Evolutionary conservation across 2,888 invertebrate genomes (phyloP), one percentile per base, ranked within the genome.

Genomic region (Machimus atricapillus): DNA sequence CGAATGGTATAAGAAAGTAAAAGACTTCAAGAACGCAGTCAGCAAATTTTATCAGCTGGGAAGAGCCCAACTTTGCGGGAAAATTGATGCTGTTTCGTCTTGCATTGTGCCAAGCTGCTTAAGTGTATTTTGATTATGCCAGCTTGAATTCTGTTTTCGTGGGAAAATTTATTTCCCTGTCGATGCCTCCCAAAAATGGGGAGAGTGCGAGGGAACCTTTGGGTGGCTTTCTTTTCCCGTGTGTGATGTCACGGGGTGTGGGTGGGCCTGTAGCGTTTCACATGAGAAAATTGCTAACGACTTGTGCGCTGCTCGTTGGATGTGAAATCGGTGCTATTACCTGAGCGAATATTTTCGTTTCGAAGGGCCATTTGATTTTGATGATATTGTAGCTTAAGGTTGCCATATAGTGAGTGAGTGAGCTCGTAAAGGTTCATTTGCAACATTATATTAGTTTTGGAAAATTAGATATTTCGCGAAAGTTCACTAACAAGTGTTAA

Each of bases 21-120:
- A 40, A 73, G 40, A 83, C 66, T 40, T 74, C 8, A 19, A 34
- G 73, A 83, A 66, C 66, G 40, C 37, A 83, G 83, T 83, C 83
- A 83, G 83, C 83, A 83, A 73, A 83, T 83, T 83, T 83, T 83
- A 83, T 83, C 66, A 66, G 34, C 37, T 83, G 58, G 27, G 37
- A 83, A 40, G 31, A 73, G 73, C 19, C 73, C 12, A 83, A 83
- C 37, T 66, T n/a, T 40, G 27, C 37, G 73, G 12, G 66, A 73
- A 83, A 58, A 83, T 83, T 83, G 83, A 83, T 83, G 66, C 34
- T 83, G 66, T 73, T 73, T 66, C 66, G 66, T 66, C 66, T 83
- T 66, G 58, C 73, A 66, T 73, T 83, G 83, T 83, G 66, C 52
- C 27, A 66, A 46, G 52, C 27, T 56, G 27, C 27, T 56, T 43